phyloP scores from a whole-genome alignment of 1,140 invertebrate species.

The Steinernema khuongi region DNA sequence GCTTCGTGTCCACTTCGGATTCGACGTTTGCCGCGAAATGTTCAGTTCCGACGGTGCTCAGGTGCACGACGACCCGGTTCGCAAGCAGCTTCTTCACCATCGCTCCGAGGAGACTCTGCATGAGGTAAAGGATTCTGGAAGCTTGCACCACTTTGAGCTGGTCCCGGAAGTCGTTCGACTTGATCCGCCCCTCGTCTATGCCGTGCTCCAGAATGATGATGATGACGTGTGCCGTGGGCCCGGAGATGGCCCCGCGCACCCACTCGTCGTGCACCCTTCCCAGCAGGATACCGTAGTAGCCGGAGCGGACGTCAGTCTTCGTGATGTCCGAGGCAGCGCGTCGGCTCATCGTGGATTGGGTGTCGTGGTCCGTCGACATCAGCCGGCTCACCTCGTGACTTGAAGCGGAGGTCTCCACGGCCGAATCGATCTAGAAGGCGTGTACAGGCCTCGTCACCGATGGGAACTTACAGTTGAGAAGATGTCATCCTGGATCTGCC shows the following conservation, averaged over 20 bases:
- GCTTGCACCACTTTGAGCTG: conserved; percentile 1
- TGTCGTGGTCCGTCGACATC: not conserved
- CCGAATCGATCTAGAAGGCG: not conserved
- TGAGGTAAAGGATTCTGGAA: not conserved
- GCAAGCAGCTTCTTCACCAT: not conserved
- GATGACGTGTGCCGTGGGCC: conserved; percentile 11
- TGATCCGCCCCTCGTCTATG: conserved; percentile 17
- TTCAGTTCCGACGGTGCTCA: not conserved
- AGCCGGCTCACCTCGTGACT: not conserved
- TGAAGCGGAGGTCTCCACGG: not conserved
- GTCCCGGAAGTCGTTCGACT: conserved; percentile 8
- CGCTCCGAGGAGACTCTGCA: not conserved
- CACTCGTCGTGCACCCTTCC: conserved; percentile 20
- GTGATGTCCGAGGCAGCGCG: not conserved
- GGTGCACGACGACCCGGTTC: not conserved
- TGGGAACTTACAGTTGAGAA: not conserved
- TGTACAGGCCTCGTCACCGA: not conserved
- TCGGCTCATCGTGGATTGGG: not conserved
- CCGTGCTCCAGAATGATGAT: conserved; percentile 20
- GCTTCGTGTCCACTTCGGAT: not conserved
- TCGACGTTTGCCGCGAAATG: not conserved
- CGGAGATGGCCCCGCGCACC: not conserved
- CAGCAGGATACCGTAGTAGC: conserved; percentile 20
- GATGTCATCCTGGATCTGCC: not conserved
- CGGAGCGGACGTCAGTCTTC: conserved; percentile 14